Evolutionary conservation across 2,797 vertebrate species (phyloP).

Genomic region (Chromobotia macracanthus): DNA sequence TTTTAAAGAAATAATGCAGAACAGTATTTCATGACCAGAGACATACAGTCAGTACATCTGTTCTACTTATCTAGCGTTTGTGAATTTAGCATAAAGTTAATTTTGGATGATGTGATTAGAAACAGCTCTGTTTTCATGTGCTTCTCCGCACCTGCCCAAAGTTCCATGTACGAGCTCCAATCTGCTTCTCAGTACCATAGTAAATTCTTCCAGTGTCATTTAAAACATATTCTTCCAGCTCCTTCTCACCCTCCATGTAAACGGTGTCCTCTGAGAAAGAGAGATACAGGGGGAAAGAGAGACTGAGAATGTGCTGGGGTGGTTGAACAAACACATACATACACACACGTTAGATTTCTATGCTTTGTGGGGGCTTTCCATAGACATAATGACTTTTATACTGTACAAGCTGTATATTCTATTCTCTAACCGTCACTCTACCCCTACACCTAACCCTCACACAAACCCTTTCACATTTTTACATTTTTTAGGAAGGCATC

Average conservation of each 20-base stretch:
- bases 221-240: conserved; percentile 86
- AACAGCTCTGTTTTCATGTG: conserved; percentile 61
- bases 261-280: conserved; percentile 80
- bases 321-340: neutral
- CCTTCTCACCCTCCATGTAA: conserved; percentile 81
- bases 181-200: conserved; percentile 91
- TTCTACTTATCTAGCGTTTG: too few relatives aligned
- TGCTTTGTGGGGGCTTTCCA: too few relatives aligned
- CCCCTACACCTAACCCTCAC: too few relatives aligned
- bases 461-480: too few relatives aligned
- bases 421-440: too few relatives aligned
- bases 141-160: conserved; percentile 85
- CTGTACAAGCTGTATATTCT: too few relatives aligned
- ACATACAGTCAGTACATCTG: too few relatives aligned
- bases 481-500: too few relatives aligned
- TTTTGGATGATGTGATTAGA: conserved; percentile 45
- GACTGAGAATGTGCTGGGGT: neutral
- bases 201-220: conserved; percentile 88
- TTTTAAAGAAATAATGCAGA: too few relatives aligned
- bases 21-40: too few relatives aligned
- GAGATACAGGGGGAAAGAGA: neutral
- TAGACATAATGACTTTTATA: too few relatives aligned
- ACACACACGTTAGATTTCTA: neutral
- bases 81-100: too few relatives aligned
- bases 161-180: conserved; percentile 90